Percentiles rank a stretch among this genome's conserved stretches.
These are phyloP conservation scores for Encarsia formosa DNA, from an alignment of 2,888 invertebrate genomes.

Conservation along the genomic window DNA sequence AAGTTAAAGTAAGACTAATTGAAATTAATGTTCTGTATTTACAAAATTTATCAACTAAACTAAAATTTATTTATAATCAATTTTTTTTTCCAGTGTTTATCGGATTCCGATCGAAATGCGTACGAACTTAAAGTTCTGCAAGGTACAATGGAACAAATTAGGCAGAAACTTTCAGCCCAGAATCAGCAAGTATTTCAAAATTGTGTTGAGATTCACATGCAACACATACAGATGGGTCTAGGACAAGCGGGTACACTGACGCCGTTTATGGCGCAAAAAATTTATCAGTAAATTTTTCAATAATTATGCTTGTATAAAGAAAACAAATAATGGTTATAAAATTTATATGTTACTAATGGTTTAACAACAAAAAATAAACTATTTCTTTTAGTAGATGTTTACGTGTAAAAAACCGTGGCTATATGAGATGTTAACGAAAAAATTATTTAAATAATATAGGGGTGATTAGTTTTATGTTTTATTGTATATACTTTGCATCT, in stretches of 20 bases:
- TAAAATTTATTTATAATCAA: background rate
- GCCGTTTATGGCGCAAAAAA: constrained; percentile 48
- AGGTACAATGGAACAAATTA: constrained; percentile 87
- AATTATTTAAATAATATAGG: constrained; percentile 18
- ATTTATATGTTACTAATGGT: background rate
- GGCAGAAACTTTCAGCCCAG: constrained; percentile 68
- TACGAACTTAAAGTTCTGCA: constrained; percentile 87
- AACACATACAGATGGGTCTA: constrained; percentile 78
- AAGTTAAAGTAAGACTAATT: constrained; percentile 74
- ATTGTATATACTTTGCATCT: too few relatives aligned
- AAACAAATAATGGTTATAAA: background rate
- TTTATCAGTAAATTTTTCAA: constrained; percentile 34
- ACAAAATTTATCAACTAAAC: background rate
- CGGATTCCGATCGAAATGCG: constrained; percentile 80
- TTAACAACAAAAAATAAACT: background rate
- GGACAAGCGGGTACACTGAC: constrained; percentile 47
- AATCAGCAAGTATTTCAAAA: constrained; percentile 80
- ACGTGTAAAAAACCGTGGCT: background rate
- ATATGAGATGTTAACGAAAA: too few relatives aligned
- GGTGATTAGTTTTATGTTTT: too few relatives aligned
- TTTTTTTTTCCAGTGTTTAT: constrained; percentile 55
- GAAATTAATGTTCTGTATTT: too few relatives aligned
- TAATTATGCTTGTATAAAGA: constrained; percentile 9
- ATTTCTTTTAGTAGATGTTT: background rate
- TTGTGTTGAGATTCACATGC: constrained; percentile 87